phyloP scores from a whole-genome alignment of 2,797 vertebrate genomes.

The Alca torda region DNA sequence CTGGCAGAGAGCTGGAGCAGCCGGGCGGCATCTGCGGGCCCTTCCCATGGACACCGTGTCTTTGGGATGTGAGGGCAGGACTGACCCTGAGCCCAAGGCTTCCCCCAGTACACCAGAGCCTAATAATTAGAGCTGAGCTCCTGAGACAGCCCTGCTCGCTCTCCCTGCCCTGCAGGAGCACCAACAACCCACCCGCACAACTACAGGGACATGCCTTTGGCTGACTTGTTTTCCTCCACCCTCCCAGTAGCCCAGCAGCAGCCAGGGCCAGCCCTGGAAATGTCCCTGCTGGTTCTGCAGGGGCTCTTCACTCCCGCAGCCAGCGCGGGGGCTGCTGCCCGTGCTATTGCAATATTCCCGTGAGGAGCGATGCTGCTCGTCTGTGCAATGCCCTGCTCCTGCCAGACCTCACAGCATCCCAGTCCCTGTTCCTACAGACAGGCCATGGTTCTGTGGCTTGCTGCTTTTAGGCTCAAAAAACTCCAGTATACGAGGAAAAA shows the following conservation, averaged over 20 bases:
- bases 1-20: neutral
- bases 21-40: neutral
- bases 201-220: neutral
- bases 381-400: neutral
- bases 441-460: neutral
- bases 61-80: neutral
- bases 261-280: neutral
- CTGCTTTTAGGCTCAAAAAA: neutral
- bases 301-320: neutral
- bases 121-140: neutral
- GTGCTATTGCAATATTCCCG: accelerated
- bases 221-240: neutral
- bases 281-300: accelerated
- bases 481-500: neutral
- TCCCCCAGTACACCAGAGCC: neutral
- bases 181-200: neutral
- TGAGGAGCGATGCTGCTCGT: neutral
- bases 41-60: neutral
- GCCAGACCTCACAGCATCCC: neutral
- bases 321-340: neutral
- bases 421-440: neutral
- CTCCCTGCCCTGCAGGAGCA: neutral
- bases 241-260: neutral
- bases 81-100: neutral
- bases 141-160: neutral